Evolutionary conservation across 2,888 invertebrate genomes (phyloP), one percentile per base, ranked within the genome.

Genomic region (Lysandra coridon): DNA sequence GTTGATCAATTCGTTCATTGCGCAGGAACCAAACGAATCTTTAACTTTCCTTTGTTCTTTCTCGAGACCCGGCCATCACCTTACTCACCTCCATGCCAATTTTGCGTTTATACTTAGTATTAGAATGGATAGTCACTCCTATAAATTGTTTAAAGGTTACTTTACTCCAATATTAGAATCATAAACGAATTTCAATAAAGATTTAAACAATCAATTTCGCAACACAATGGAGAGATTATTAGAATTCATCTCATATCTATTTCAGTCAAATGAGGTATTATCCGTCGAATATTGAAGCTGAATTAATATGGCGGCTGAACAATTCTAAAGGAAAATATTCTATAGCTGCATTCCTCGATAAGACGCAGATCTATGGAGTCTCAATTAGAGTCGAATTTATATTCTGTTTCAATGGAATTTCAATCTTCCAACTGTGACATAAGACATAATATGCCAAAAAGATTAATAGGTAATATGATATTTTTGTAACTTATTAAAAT

Each of bases 241-340:
- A 73, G 33, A 64, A 73, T 30, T 73, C 53, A 49, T 69, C 73
- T 78, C 79, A 81, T 85, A 84, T 84, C 82, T 84, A 84, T 85
- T 86, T 84, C 83, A 83, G 82, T 85, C 84, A 85, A 86, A 85
- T 85, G 84, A 83, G 83, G 82, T 60, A 84, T 85, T 85, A 84
- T 84, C 82, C 81, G 80, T 79, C 80, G 81, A 84, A 84, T 83
- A 84, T 84, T 84, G 83, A 85, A 83, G 84, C 82, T 83, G 82
- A 83, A 85, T 86, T 85, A 83, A 87, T 87, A 85, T 84, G 80
- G 82, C 82, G 82, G 80, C 81, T 78, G 81, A 83, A 84, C 86
- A 86, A 86, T 88, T 86, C 86, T 86, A 83, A 83, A 81, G 80
- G 83, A 86, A 82, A 87, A 88, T 82, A 82, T 83, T 82, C 80